Evolutionary conservation across 2,888 invertebrate species (phyloP).

Genomic region (Asteroscopus sphinx): DNA sequence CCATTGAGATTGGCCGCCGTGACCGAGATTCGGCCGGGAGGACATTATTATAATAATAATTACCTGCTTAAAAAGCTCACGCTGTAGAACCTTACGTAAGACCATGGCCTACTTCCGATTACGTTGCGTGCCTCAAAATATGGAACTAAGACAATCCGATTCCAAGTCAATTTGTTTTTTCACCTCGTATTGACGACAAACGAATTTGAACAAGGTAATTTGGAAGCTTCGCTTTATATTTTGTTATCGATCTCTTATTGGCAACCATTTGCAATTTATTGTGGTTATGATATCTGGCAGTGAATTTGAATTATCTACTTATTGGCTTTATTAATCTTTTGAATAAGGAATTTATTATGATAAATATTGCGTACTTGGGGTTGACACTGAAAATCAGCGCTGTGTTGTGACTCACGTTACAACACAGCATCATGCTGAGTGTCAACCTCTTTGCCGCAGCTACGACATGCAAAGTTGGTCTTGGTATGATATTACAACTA

Average conservation of each 20-base stretch:
- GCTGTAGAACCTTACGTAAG: slow-evolving; percentile 62
- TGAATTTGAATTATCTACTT: slow-evolving; percentile 19
- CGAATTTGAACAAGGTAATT: slow-evolving; percentile 51
- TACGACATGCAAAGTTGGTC: no score
- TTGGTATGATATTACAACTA: no score
- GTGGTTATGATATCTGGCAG: slow-evolving; percentile 8
- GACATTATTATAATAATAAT: no score
- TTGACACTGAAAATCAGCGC: no score
- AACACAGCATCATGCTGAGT: no score
- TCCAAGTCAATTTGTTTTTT: slow-evolving; percentile 61
- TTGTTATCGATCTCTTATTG: slow-evolving; percentile 34
- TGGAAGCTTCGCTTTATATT: slow-evolving; percentile 37
- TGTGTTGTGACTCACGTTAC: no score
- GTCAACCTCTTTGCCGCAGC: no score
- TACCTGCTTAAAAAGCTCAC: slow-evolving; percentile 37
- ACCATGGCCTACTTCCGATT: slow-evolving; percentile 69
- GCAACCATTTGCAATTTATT: slow-evolving; percentile 34
- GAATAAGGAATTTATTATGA: not conserved
- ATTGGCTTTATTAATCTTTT: slow-evolving; percentile 11
- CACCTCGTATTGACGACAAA: slow-evolving; percentile 55
- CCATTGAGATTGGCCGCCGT: no score
- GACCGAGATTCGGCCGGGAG: no score
- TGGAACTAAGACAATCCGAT: slow-evolving; percentile 65
- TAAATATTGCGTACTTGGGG: not conserved
- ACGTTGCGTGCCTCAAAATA: slow-evolving; percentile 66